Evolutionary conservation across 2,888 invertebrate genomes (phyloP), one percentile per base, ranked within the genome.

Genomic region (Leptothorax acervorum): DNA sequence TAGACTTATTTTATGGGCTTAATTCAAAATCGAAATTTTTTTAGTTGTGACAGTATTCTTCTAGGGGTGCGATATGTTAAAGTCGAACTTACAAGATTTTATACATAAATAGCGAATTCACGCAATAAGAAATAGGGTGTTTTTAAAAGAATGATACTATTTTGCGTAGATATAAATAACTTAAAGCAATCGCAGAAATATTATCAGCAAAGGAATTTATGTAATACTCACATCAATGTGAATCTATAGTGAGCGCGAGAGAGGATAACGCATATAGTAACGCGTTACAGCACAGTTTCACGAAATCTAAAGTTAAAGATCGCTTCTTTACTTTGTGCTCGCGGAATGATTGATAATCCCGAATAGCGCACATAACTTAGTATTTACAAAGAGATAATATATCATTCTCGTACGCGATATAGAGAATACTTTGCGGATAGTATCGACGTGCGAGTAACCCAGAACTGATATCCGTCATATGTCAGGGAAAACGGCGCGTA

Each of bases 401-500:
- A 81, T 81, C 60, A 81, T 51, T 79, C 73, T 60, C 60, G 39
- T 15, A 39, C 18, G 35, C 53, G 71, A 4, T 23, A 63, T 15
- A 4, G 15, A 79, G 73, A 71, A 73, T 71, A 79, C 18, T 60
- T 81, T 28, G 73, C 48, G 60, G 60, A 73, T 60, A 28, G 23
- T 78, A 55, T 78, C 45, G 68, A 60, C 48, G 60, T 18, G 35
- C 45, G 68, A 42, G 73, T 60, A 81, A 81, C 60, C 23, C 60
- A 57, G 53, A 60, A 79, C 73, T 62, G 79, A 81, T 73, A 81
- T 81, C 51, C 48, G 73, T 81, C 79, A 71, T 81, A 81, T 39
- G 60, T 81, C 79, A 39, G 60, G 39, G 60, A 81, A 45, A 73
- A 73, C 60, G 60, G 48, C 60, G 76, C 23, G 48, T 12, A 31